phyloP scores from a whole-genome alignment of 2,888 invertebrate genomes.

The Lithosia quadra region DNA sequence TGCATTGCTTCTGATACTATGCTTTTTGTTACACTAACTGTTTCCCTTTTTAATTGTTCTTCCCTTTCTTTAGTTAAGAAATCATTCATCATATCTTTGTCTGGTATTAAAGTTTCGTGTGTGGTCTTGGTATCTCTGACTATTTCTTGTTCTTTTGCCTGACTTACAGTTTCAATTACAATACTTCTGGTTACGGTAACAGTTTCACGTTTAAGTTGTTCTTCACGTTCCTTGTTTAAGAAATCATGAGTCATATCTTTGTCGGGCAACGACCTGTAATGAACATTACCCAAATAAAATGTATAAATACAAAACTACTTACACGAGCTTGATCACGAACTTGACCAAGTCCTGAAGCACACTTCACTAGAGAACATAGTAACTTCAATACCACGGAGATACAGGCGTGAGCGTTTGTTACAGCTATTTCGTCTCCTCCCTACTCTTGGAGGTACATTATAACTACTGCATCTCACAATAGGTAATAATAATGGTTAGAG shows the following conservation, averaged over 20 bases:
- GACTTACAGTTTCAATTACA: constrained; percentile 54
- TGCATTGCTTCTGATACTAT: not conserved
- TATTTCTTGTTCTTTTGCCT: constrained; percentile 34
- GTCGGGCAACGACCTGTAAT: constrained; percentile 64
- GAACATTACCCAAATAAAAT: constrained; percentile 12
- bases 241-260: constrained; percentile 49
- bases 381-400: not conserved
- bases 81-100: constrained; percentile 2
- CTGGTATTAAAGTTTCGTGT: not conserved
- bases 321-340: not conserved
- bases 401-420: not conserved
- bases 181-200: not conserved
- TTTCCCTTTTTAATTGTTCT: constrained; percentile 7
- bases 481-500: too few species aligned
- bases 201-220: constrained; percentile 66
- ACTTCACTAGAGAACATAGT: not conserved
- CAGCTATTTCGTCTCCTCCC: not conserved
- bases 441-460: too few species aligned
- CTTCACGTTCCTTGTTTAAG: constrained; percentile 74
- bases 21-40: not conserved
- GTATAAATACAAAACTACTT: not conserved
- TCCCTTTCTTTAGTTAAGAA: constrained; percentile 11
- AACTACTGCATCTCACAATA: too few species aligned
- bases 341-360: not conserved
- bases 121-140: constrained; percentile 29